A percentile compares a stretch with the other conserved stretches of the same genome.
Evolutionary conservation across 2,797 vertebrate species (phyloP).

Genomic region (Limnodromus scolopaceus): DNA sequence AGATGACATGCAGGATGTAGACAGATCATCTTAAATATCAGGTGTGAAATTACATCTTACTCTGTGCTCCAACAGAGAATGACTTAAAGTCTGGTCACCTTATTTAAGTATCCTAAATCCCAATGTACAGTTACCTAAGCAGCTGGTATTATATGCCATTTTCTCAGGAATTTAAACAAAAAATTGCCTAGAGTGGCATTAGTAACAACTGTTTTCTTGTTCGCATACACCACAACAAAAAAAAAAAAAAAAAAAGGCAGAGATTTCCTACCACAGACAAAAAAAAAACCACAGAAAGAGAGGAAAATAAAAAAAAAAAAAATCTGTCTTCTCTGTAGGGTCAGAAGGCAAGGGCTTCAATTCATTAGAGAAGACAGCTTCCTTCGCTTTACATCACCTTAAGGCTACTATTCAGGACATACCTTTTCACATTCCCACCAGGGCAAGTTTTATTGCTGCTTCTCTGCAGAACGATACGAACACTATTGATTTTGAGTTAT

Average conservation of each 20-base stretch:
- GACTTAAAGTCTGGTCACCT: neutral
- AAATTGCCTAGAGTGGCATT: neutral
- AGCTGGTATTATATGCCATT: neutral
- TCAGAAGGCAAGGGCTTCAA: neutral
- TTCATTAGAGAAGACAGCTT: constrained; percentile 15
- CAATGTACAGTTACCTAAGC: neutral
- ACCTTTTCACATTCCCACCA: constrained; percentile 36
- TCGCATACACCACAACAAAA: neutral
- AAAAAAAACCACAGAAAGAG: neutral
- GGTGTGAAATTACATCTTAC: constrained; percentile 32
- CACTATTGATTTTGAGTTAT: neutral
- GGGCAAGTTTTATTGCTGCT: neutral
- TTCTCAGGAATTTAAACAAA: neutral
- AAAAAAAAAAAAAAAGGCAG: neutral
- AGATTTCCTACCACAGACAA: neutral
- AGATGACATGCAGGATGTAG: neutral
- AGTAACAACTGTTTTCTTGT: neutral
- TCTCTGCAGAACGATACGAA: neutral
- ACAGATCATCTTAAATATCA: constrained; percentile 48
- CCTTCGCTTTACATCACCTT: neutral
- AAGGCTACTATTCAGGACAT: neutral
- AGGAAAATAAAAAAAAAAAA: too few relatives aligned
- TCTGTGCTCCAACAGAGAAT: neutral
- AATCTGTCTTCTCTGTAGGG: neutral
- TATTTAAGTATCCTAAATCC: constrained; percentile 11